Conservation (phyloP, 2,113 vertebrate genomes). For the Lathamus discolor region DNA sequence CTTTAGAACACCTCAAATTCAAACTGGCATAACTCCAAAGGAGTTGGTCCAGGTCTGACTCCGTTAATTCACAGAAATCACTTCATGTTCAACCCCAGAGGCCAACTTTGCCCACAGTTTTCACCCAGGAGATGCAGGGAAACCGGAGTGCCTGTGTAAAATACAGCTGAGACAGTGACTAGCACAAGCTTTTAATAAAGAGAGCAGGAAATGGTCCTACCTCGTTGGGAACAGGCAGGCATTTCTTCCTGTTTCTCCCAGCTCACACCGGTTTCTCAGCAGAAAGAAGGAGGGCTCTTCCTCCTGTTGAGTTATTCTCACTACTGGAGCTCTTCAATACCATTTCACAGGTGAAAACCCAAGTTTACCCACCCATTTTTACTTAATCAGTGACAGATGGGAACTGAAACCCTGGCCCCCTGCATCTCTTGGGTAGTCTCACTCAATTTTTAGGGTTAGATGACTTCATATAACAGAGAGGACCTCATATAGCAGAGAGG, state of each 20-base stretch:
- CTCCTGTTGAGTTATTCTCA: background rate
- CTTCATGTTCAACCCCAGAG: background rate
- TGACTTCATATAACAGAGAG: background rate
- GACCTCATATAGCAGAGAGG: background rate
- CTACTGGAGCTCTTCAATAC: background rate
- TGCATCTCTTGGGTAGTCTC: background rate
- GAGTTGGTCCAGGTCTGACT: background rate
- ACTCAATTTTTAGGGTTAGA: rapidly evolving
- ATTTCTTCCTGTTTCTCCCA: background rate
- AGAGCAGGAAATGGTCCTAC: background rate
- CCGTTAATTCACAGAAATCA: background rate
- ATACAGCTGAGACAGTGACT: background rate
- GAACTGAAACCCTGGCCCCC: background rate
- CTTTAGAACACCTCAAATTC: background rate
- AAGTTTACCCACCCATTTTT: background rate
- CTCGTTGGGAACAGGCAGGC: rapidly evolving
- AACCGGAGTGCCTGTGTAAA: background rate
- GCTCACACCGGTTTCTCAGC: background rate
- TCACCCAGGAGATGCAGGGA: background rate
- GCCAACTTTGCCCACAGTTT: background rate
- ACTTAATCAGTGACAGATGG: background rate
- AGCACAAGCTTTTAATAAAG: background rate
- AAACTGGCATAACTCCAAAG: rapidly evolving
- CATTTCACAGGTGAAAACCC: background rate
- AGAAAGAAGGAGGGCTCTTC: background rate